These are phyloP conservation scores for Bungarus multicinctus DNA, from an alignment of 2,113 vertebrate genomes.

Conservation along the genomic window DNA sequence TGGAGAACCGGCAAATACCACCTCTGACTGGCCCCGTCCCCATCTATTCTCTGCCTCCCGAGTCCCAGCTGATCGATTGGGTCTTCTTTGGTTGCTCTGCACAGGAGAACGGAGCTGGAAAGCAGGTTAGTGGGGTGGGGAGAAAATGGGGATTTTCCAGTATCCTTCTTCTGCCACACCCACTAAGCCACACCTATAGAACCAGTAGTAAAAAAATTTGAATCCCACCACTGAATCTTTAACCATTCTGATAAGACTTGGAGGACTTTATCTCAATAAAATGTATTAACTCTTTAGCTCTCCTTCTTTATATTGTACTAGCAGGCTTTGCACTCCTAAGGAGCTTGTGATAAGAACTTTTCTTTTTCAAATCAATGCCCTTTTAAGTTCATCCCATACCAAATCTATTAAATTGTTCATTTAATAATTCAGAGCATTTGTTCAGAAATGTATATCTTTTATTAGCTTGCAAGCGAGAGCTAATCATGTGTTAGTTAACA, in stretches of 20 bases:
- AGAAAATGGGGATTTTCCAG: no score
- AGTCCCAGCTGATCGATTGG: no score
- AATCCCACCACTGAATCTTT: background rate
- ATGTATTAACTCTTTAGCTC: background rate
- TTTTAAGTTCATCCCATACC: background rate
- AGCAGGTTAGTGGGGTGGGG: no score
- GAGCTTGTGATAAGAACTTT: background rate
- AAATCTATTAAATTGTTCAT: background rate
- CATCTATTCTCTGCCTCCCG: no score
- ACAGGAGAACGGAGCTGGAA: no score
- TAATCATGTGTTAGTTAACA: background rate
- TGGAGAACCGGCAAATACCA: no score
- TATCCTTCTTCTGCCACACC: no score
- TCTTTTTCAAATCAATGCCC: background rate
- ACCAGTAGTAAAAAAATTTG: no score
- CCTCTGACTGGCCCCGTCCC: no score
- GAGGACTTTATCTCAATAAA: background rate
- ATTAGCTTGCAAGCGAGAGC: background rate
- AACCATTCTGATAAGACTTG: background rate
- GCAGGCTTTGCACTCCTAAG: background rate
- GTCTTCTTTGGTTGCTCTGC: no score
- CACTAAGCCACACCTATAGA: no score
- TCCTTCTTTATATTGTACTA: background rate
- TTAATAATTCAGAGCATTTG: background rate
- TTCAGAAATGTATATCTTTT: background rate